Percentiles rank a stretch among this genome's conserved stretches.
phyloP scores from a whole-genome alignment of 2,888 invertebrate genomes.

The Drosophila infuscata region DNA sequence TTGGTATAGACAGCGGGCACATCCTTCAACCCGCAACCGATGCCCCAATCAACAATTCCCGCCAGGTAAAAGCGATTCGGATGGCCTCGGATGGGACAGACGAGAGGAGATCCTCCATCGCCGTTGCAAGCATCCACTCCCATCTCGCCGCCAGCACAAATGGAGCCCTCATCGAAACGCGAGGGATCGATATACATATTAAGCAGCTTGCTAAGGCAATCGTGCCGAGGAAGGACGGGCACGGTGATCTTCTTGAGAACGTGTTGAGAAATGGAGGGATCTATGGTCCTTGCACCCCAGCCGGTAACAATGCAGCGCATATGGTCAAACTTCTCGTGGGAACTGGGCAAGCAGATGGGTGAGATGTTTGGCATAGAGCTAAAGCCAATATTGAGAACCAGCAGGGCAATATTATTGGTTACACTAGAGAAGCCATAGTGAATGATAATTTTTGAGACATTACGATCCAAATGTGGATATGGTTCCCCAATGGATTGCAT shows the following conservation, averaged over 20 bases:
- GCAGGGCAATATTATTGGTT: slow-evolving; percentile 89
- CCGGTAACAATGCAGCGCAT: slow-evolving; percentile 77
- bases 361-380: slow-evolving; percentile 87
- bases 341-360: slow-evolving; percentile 87
- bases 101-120: slow-evolving; percentile 92
- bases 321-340: slow-evolving; percentile 73
- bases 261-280: slow-evolving; percentile 86
- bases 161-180: slow-evolving; percentile 88
- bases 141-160: slow-evolving; percentile 91
- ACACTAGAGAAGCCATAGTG: slow-evolving; percentile 85
- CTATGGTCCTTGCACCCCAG: slow-evolving; percentile 75
- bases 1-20: slow-evolving; percentile 91
- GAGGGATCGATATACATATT: slow-evolving; percentile 86
- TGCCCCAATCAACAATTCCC: slow-evolving; percentile 93
- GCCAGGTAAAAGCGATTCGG: slow-evolving; percentile 69
- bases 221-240: slow-evolving; percentile 87
- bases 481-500: slow-evolving; percentile 78
- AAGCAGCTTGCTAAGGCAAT: slow-evolving; percentile 86
- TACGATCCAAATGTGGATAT: slow-evolving; percentile 88
- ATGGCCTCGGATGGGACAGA: slow-evolving; percentile 87
- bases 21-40: slow-evolving; percentile 88
- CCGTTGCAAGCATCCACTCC: slow-evolving; percentile 90
- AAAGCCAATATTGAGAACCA: slow-evolving; percentile 86
- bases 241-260: slow-evolving; percentile 89
- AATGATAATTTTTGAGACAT: slow-evolving; percentile 86